Evolutionary conservation across 1,140 invertebrate species (phyloP).

Genomic region (Arctopsyche grandis): DNA sequence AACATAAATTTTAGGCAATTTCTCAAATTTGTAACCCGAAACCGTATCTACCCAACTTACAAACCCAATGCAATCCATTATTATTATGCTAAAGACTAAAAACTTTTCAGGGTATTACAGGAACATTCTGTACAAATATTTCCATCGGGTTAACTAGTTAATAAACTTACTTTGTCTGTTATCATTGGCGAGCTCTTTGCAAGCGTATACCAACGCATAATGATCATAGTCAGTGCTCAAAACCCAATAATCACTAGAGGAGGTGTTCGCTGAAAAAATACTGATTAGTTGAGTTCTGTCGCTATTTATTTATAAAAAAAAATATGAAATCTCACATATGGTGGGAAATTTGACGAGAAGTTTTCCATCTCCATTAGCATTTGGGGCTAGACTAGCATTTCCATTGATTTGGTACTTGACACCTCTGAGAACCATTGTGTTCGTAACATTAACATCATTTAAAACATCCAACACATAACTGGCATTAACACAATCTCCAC

Average conservation of each 20-base stretch:
- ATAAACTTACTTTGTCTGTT: conserved; percentile 55
- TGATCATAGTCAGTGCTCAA: conserved; percentile 58
- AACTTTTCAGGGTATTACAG: no score
- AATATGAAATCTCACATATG: conserved; percentile 49
- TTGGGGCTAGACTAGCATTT: conserved; percentile 52
- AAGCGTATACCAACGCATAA: conserved; percentile 60
- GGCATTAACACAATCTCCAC: conserved; percentile 53
- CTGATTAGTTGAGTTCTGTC: no score
- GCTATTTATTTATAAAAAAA: background rate
- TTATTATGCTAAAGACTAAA: no score
- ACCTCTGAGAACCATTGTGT: background rate
- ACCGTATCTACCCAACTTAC: no score
- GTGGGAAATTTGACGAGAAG: conserved; percentile 44
- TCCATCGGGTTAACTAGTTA: no score
- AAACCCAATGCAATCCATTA: no score
- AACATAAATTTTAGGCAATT: no score
- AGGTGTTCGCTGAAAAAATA: background rate
- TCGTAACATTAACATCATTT: conserved; percentile 33
- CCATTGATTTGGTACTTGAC: conserved; percentile 53
- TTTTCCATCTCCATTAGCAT: conserved; percentile 27
- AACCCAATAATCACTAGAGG: conserved; percentile 57
- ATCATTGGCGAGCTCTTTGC: conserved; percentile 56
- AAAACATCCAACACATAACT: conserved; percentile 17
- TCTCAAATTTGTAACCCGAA: no score
- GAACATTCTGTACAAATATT: no score